Percentiles rank a stretch among this genome's conserved stretches.
Evolutionary conservation across 2,113 vertebrate species (phyloP).

Genomic region (Condylura cristata): DNA sequence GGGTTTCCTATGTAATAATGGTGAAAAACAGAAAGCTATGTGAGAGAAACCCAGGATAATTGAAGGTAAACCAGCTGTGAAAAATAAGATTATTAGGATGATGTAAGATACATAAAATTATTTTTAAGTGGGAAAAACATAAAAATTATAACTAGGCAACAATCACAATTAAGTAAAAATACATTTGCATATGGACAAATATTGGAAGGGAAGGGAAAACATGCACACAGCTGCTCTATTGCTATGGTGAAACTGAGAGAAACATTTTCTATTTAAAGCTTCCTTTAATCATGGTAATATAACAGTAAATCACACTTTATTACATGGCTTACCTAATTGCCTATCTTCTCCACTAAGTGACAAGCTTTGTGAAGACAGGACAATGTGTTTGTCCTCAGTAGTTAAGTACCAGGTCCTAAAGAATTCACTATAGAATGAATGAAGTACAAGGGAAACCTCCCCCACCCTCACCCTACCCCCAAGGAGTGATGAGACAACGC

Average conservation of each 20-base stretch:
- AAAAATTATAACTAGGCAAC: conserved; percentile 30
- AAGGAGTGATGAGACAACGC: not conserved
- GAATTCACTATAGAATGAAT: conserved; percentile 19
- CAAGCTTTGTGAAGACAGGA: conserved; percentile 30
- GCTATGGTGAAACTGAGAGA: conserved; percentile 34
- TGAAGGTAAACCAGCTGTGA: not conserved
- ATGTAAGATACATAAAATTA: not conserved
- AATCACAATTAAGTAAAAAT: conserved; percentile 42
- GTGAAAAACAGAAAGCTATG: conserved; percentile 36
- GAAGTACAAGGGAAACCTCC: not conserved
- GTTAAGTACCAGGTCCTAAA: not conserved
- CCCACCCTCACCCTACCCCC: too few species aligned
- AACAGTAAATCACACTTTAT: conserved; percentile 29
- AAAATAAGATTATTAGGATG: conserved; percentile 31
- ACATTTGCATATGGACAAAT: conserved; percentile 39
- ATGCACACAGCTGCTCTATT: not conserved
- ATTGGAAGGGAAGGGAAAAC: conserved; percentile 42
- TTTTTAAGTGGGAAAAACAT: conserved; percentile 12
- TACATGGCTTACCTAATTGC: not conserved
- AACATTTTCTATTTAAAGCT: conserved; percentile 50
- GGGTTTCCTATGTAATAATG: not conserved
- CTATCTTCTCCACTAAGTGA: not conserved
- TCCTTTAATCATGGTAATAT: conserved; percentile 13
- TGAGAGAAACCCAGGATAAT: conserved; percentile 48
- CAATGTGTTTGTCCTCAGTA: not conserved